These are phyloP conservation scores for Indicator maculatus DNA, from an alignment of 2,113 vertebrate species.

Conservation along the genomic window DNA sequence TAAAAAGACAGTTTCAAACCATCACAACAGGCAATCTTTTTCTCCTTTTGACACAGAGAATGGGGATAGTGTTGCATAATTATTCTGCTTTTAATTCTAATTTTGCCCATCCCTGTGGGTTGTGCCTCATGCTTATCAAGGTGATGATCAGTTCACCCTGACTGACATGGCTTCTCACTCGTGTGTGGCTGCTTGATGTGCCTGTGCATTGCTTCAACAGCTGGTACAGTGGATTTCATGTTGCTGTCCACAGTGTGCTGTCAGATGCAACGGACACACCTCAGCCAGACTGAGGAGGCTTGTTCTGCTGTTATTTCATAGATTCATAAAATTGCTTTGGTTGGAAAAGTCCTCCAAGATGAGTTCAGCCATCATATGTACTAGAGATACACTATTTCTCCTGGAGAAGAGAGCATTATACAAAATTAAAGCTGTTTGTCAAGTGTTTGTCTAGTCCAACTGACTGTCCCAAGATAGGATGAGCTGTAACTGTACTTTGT, in stretches of 20 bases:
- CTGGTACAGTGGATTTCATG: background rate
- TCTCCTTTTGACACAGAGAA: background rate
- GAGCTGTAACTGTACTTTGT: background rate
- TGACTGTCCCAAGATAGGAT: background rate
- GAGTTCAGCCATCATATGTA: too few relatives aligned
- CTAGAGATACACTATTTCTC: background rate
- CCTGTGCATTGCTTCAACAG: background rate
- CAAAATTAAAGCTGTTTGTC: background rate
- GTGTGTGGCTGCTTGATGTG: fast-evolving
- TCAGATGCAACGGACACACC: background rate
- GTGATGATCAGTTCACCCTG: background rate
- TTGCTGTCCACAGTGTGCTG: background rate
- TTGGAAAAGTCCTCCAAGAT: too few relatives aligned
- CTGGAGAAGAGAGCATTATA: background rate
- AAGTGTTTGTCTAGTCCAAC: background rate
- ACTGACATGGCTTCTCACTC: background rate
- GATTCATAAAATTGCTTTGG: too few relatives aligned
- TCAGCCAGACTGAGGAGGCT: background rate
- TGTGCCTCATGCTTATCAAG: background rate
- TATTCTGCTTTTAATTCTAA: background rate
- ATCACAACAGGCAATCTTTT: background rate
- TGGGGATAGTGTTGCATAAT: background rate
- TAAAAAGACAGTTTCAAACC: too few relatives aligned
- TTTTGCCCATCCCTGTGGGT: background rate
- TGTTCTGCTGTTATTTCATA: background rate